A percentile compares a stretch with the other conserved stretches of the same genome.
phyloP scores from a whole-genome alignment of 2,797 vertebrate genomes.

The Lithobates pipiens region DNA sequence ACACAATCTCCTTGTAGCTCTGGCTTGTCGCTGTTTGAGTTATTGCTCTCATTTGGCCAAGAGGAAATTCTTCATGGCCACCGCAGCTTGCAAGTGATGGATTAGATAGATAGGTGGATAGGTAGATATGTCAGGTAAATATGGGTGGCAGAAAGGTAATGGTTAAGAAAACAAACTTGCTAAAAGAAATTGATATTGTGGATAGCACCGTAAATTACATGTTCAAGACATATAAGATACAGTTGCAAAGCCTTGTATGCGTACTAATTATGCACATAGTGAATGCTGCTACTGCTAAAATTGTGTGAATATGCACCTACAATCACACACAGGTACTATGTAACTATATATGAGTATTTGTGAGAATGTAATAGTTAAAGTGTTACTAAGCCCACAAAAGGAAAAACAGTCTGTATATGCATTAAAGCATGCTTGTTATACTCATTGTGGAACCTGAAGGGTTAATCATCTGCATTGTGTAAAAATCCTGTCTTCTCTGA shows the following conservation, averaged over 20 bases:
- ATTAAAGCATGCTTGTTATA: too few relatives aligned
- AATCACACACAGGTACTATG: neutral
- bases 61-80: slow-evolving; percentile 39
- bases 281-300: too few relatives aligned
- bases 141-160: slow-evolving; percentile 27
- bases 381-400: too few relatives aligned
- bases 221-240: neutral
- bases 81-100: slow-evolving; percentile 43
- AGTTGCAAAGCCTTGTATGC: neutral
- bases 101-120: slow-evolving; percentile 34
- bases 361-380: too few relatives aligned
- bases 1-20: slow-evolving; percentile 58
- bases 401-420: too few relatives aligned
- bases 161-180: slow-evolving; percentile 13
- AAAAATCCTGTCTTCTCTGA: too few relatives aligned
- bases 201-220: neutral
- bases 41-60: slow-evolving; percentile 49
- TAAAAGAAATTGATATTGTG: slow-evolving; percentile 2
- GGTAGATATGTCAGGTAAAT: slow-evolving; percentile 38
- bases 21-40: slow-evolving; percentile 35
- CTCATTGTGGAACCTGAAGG: too few relatives aligned
- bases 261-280: neutral
- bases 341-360: too few relatives aligned
- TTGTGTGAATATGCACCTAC: neutral
- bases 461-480: too few relatives aligned